phyloP scores from a whole-genome alignment of 1,140 invertebrate species.

The Brachionus paranguensis region DNA sequence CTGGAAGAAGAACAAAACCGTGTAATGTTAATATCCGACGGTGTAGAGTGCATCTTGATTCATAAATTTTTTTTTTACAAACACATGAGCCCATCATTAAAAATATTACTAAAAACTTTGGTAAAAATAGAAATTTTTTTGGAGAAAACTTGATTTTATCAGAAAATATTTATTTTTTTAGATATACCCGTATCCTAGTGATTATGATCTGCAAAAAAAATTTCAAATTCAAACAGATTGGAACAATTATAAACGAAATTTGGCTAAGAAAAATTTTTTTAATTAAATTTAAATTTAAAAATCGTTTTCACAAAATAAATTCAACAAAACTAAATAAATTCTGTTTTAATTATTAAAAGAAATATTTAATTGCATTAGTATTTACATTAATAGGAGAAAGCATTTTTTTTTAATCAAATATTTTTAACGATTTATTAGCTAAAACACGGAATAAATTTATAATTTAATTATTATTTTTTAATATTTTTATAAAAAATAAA shows the following conservation, averaged over 20 bases:
- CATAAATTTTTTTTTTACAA: constrained; percentile 47
- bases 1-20: constrained; percentile 10
- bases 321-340: too few relatives aligned
- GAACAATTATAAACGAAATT: constrained; percentile 46
- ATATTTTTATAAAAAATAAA: too few relatives aligned
- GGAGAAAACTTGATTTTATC: not conserved
- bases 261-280: not conserved
- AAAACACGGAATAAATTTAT: too few relatives aligned
- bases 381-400: too few relatives aligned
- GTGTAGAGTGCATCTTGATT: constrained; percentile 51
- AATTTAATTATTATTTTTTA: too few relatives aligned
- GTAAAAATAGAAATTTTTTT: not conserved
- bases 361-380: too few relatives aligned
- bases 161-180: not conserved
- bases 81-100: constrained; percentile 46
- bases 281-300: not conserved
- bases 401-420: too few relatives aligned
- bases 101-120: constrained; percentile 43
- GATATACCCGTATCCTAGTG: constrained; percentile 46
- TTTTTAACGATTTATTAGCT: too few relatives aligned
- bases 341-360: too few relatives aligned
- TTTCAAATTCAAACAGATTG: constrained; percentile 48
- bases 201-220: constrained; percentile 47
- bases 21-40: constrained; percentile 46
- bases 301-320: too few relatives aligned